Evolutionary conservation across 2,113 vertebrate species (phyloP).

Genomic region (Leucosticte australis): DNA sequence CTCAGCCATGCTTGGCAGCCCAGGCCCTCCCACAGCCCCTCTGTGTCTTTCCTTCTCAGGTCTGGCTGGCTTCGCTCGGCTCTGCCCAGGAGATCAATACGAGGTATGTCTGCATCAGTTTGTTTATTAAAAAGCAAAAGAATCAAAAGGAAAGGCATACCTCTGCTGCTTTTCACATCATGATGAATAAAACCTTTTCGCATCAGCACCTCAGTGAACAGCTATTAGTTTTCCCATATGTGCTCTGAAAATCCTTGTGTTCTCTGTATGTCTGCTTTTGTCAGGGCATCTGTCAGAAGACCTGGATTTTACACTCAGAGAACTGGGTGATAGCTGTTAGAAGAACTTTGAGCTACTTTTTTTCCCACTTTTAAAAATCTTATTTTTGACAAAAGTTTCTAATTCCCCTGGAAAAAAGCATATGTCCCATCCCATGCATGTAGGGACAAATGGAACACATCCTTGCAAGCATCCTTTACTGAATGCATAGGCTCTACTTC

Average conservation of each 20-base stretch:
- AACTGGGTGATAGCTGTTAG: not conserved
- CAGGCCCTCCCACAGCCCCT: not conserved
- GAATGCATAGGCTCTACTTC: not conserved
- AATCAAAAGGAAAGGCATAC: not conserved
- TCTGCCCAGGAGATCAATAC: constrained; percentile 96
- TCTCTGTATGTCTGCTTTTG: not conserved
- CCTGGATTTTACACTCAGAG: not conserved
- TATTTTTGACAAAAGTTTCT: not conserved
- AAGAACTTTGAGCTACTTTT: not conserved
- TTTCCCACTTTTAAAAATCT: not conserved
- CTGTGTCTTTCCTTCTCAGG: constrained; percentile 70
- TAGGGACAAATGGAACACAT: not conserved
- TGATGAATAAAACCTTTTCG: not conserved
- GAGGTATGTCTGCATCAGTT: constrained; percentile 73
- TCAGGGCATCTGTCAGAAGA: not conserved
- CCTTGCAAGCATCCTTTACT: not conserved
- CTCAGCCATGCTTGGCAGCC: rapidly evolving
- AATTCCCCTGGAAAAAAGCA: not conserved
- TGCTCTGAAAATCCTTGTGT: not conserved
- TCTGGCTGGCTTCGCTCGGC: constrained; percentile 93
- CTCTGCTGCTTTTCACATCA: not conserved
- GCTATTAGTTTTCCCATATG: not conserved
- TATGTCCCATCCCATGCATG: rapidly evolving
- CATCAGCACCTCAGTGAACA: not conserved
- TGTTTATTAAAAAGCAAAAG: not conserved